Evolutionary conservation across 2,113 vertebrate genomes (phyloP).

Genomic region (Turdus rufiventris): DNA sequence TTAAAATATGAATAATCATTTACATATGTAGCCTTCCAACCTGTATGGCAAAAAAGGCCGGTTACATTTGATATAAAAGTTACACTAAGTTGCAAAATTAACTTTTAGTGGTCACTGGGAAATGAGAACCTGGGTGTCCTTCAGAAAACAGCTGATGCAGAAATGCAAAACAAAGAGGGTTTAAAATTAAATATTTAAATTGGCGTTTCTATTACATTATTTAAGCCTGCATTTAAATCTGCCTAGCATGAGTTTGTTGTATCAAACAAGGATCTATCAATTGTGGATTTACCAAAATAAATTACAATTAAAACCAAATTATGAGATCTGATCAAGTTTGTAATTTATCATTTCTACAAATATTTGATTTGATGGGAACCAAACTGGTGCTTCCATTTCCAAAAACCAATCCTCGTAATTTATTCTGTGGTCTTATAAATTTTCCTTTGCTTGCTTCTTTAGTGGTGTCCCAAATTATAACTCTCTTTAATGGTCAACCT

Average conservation of each 20-base stretch:
- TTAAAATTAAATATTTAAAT: conserved; percentile 9
- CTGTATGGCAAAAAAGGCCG: not conserved
- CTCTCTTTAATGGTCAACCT: not conserved
- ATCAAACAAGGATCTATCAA: not conserved
- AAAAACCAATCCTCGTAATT: not conserved
- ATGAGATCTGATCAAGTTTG: not conserved
- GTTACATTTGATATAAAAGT: not conserved
- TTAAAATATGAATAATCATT: not conserved
- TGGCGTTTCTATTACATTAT: not conserved
- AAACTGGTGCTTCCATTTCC: not conserved
- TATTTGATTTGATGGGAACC: conserved; percentile 38
- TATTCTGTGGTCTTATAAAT: conserved; percentile 30
- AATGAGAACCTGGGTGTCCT: not conserved
- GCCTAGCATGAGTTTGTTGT: not conserved
- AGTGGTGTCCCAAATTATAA: conserved; percentile 49
- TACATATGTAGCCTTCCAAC: not conserved
- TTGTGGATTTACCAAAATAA: not conserved
- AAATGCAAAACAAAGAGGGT: not conserved
- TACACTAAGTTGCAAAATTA: not conserved
- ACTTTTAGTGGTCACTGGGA: not conserved
- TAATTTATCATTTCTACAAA: conserved; percentile 11
- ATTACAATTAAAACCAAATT: not conserved
- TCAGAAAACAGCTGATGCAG: not conserved
- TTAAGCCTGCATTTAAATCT: not conserved
- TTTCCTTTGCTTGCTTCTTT: conserved; percentile 42